Evolutionary conservation across 2,888 invertebrate genomes (phyloP), one percentile per base, ranked within the genome.

Genomic region (Drosophila merina): DNA sequence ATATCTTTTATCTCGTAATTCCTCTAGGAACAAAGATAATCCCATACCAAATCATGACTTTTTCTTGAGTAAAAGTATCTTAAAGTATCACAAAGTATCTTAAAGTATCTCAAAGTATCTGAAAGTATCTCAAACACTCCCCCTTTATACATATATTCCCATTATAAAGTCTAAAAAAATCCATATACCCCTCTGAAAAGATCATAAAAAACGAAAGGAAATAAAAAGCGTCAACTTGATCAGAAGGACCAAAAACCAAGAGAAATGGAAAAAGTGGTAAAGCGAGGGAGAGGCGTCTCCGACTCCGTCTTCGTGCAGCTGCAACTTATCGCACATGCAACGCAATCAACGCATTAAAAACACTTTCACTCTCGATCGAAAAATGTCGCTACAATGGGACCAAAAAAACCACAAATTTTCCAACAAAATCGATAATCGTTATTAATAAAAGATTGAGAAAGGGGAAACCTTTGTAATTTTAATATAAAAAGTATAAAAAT

Each of bases 271-370:
- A 36, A 42, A 55, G 57, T 26, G 5, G 42, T 4, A 55, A 20
- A 48, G 28, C 25, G 28, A 52, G 28, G 47, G 44, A 52, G 44
- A 59, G 20, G 20, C 20, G 20, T 20, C 20, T 20, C 14, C 14
- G 14, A 14, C 14, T 14, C 1, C 20, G 20, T 20, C 20, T n/a
- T 30, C 26, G 49, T 36, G 50, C 58, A 72, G 63, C 68, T 71
- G 59, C 64, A 59, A 58, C 48, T 62, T 62, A 52, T 59, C 64
- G 40, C 42, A 66, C 63, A 76, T 47, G 54, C 68, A 45, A 76
- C 63, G 79, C 71, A 64, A 58, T 62, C 59, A 79, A 79, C 72
- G 74, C 80, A 76, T 77, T 28, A 66, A 33, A 70, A 71, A 73
- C 63, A 68, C 64, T 68, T 68, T 71, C 73, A 79, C 79, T 83